phyloP scores from a whole-genome alignment of 2,888 invertebrate species.

The Patella caerulea region DNA sequence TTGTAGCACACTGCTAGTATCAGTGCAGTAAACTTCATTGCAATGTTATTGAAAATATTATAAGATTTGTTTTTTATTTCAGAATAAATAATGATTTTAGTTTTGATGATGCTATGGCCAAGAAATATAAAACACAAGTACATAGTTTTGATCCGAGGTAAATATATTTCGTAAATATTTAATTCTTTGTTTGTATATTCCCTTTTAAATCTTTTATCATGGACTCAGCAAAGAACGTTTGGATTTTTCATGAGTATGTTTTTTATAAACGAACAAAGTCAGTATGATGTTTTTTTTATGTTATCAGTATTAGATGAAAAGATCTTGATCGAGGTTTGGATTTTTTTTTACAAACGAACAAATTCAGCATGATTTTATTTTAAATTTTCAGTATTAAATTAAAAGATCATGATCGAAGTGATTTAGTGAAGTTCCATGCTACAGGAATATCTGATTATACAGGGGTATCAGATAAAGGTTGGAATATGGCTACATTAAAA shows the following conservation, averaged over 20 bases:
- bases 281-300: background rate
- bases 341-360: background rate
- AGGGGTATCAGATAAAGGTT: conserved; percentile 40
- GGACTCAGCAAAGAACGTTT: no score
- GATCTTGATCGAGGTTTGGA: conserved; percentile 28
- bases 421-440: conserved; percentile 42
- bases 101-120: conserved; percentile 51
- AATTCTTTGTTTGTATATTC: no score
- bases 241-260: background rate
- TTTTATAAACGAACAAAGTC: background rate
- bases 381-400: conserved; percentile 42
- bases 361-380: background rate
- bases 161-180: background rate
- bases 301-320: conserved; percentile 37
- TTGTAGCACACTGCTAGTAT: no score
- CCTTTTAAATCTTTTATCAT: no score
- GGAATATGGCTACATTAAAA: conserved; percentile 50
- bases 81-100: conserved; percentile 57
- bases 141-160: conserved; percentile 62
- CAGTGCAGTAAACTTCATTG: no score
- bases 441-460: conserved; percentile 44
- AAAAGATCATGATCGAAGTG: conserved; percentile 30
- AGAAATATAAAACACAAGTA: conserved; percentile 55
- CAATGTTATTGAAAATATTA: no score
- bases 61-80: conserved; percentile 16